Evolutionary conservation across 2,888 invertebrate genomes (phyloP).

Genomic region (Cotesia congregata): DNA sequence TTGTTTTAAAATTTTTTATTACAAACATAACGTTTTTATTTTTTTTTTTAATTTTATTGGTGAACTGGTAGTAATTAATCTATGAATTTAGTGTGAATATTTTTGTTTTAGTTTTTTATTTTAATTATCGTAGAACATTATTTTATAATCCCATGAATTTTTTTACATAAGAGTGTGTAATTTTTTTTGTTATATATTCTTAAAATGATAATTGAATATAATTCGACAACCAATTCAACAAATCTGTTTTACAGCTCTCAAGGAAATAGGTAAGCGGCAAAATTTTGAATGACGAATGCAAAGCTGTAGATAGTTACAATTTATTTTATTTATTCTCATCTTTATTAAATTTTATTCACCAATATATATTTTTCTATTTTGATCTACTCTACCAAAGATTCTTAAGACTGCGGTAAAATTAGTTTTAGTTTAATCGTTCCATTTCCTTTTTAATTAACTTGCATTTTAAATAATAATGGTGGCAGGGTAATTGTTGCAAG

Average conservation of each 20-base stretch:
- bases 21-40: not conserved
- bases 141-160: conserved; percentile 3
- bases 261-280: conserved; percentile 69
- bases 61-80: not conserved
- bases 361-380: conserved; percentile 15
- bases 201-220: conserved; percentile 17
- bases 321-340: conserved; percentile 33
- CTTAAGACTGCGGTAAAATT: not conserved
- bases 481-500: conserved; percentile 45
- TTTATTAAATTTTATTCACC: conserved; percentile 25
- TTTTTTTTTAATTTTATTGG: conserved; percentile 8
- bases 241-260: conserved; percentile 69
- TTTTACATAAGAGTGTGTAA: conserved; percentile 54
- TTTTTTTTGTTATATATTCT: conserved; percentile 42
- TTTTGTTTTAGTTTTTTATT: conserved; percentile 24
- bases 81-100: conserved; percentile 19
- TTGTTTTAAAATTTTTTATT: conserved; percentile 17
- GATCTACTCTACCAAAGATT: conserved; percentile 20
- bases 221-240: conserved; percentile 53
- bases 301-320: conserved; percentile 57
- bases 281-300: conserved; percentile 63
- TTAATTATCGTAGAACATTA: conserved; percentile 7
- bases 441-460: not conserved
- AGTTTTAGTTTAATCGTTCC: not conserved
- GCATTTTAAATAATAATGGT: conserved; percentile 30